Evolutionary conservation across 2,888 invertebrate genomes (phyloP), one percentile per base, ranked within the genome.

Genomic region (Pheosia tremula): DNA sequence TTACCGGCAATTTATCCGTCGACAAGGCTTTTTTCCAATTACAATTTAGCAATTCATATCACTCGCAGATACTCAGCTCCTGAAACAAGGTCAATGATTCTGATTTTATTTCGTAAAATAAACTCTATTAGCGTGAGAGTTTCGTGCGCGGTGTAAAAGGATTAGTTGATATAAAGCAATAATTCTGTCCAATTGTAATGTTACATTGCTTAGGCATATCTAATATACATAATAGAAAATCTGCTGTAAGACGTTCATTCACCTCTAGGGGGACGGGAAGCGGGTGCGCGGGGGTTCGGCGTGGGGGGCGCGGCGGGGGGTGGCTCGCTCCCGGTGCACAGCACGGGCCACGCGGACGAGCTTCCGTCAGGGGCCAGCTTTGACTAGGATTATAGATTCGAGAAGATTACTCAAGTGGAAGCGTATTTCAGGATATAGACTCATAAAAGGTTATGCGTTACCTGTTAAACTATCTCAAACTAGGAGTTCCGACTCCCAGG

Each of bases 171-270:
- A 53, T 37, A 38, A 11, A 24, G 37, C 53, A 37, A 38, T 37
- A 37, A 37, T 11, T 38, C 1, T 11, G 3, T 13, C 45, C 36
- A 56, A 62, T 67, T 59, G 57, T 68, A 57, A 24, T 62, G 61
- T 63, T 53, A 59, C 59, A 67, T 75, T 73, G 69, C 68, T 69
- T 66, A 71, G 67, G 66, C 72, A 69, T 71, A 74, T 69, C 43
- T 77, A 80, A 81, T 81, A 79, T 74, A 78, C 79, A 77, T 82
- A 83, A 82, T 81, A 84, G 77, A 83, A 83, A 82, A 84, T 81
- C 78, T 76, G 72, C 63, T 81, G 78, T 78, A 83, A 85, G 84
- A 84, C 85, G 87, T 87, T 86, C 87, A 77, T 88, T 88, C 86
- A 87, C 88, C 87, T 86, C 84, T 69, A 67, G 74, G 80, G 76